Base-by-base conservation (phyloP, 2,797 vertebrate species). In the Ispidina lecontei region DNA sequence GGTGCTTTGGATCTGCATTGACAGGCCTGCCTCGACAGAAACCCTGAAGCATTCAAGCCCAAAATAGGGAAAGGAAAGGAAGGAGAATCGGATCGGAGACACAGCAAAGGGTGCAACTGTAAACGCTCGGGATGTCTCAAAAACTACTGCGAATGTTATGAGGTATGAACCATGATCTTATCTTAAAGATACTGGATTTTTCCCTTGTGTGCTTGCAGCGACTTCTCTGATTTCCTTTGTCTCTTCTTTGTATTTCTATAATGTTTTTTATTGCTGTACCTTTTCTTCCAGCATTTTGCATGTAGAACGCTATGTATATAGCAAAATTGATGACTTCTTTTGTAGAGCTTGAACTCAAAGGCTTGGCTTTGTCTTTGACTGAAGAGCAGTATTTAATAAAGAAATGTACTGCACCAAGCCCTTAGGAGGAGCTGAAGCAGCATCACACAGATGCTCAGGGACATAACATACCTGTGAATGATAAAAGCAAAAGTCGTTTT, bases 81-180 rank as follows among this genome's bases (percentile, higher is more conserved):
- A 91, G 99, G 99, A 3, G 99, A 99, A 95, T 99, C 99, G 0
- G 99, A 99, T 91, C 98, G 99, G 23, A 98, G 99, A 58, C 99
- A 99, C 97, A 99, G 99, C 97, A 99, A 99, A 97, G 99, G 99
- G 22, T 99, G 99, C 94, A 99, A 99, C 94, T 99, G 99, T 97
- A 99, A 99, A 84, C 98, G 99, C 15, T 99, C 99, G 0, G 99
- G 99, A 74, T 99, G 99, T 94, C 98, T 99, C 95, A 99, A 99
- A 97, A 99, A 99, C 97, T 99, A 99, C 97, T 99, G 99, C 79
- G 99, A 99, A 96, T 99, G 99, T 96, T 99, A 99, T 8, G 99
- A 99, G 98, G 99, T 99, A 95, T 13, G 97, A 54, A 37, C 29
- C n/a, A 7, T 49, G 44, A 21, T 54, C 67, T 86, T 23, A 10